A percentile compares a stretch with the other conserved stretches of the same genome.
Conservation (phyloP, 2,797 vertebrate genomes). For the Chelon labrosus region DNA sequence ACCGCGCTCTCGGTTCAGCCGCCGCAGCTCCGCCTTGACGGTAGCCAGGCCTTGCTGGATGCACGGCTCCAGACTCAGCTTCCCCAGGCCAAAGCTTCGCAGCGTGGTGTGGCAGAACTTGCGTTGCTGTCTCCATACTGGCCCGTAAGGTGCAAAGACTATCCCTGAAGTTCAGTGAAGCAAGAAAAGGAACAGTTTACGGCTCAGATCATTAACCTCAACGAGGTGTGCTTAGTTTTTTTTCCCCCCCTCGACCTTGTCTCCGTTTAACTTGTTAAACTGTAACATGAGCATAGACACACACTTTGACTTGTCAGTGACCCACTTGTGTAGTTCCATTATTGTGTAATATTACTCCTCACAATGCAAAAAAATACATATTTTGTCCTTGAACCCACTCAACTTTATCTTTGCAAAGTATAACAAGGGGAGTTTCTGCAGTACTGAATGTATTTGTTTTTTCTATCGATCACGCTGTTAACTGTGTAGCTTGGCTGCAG, state of each 20-base stretch:
- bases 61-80: slow-evolving; percentile 91
- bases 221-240: not conserved
- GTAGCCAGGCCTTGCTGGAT: slow-evolving; percentile 89
- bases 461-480: too few species aligned
- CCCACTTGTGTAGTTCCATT: too few species aligned
- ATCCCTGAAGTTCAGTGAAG: slow-evolving; percentile 84
- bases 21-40: slow-evolving; percentile 89
- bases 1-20: slow-evolving; percentile 61
- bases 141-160: slow-evolving; percentile 94
- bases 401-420: not conserved
- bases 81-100: slow-evolving; percentile 93
- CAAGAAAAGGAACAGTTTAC: not conserved
- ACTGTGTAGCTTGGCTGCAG: not conserved
- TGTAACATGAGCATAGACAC: not conserved
- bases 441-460: not conserved
- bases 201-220: not conserved
- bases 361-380: too few species aligned
- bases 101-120: slow-evolving; percentile 93
- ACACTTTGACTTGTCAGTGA: too few species aligned
- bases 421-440: not conserved
- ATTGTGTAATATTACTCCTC: too few species aligned
- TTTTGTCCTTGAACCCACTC: too few species aligned
- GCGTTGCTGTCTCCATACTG: slow-evolving; percentile 92
- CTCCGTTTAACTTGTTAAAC: not conserved
- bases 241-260: not conserved